Evolutionary conservation across 2,797 vertebrate genomes (phyloP).

Genomic region (Anguilla megastoma): DNA sequence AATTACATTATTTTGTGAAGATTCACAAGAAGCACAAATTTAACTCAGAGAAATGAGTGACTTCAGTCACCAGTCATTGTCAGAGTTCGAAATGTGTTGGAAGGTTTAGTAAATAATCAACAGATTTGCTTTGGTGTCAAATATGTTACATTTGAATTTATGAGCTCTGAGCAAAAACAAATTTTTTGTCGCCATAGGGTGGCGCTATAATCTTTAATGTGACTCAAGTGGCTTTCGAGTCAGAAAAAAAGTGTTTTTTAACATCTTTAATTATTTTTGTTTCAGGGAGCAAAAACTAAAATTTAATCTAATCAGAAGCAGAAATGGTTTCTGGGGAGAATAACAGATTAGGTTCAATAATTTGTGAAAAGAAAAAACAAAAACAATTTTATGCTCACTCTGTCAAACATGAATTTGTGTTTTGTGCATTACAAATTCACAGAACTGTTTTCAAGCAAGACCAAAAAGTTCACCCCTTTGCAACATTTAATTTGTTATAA

Average conservation of each 20-base stretch:
- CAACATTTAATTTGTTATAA: too few species aligned
- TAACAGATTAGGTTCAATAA: too few species aligned
- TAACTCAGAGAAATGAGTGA: neutral
- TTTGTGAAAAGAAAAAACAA: too few species aligned
- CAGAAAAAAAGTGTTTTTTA: conserved; percentile 9
- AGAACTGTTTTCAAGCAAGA: too few species aligned
- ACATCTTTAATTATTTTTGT: conserved; percentile 12
- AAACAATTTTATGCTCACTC: too few species aligned
- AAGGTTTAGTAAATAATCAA: neutral
- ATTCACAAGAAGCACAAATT: neutral
- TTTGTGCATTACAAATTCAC: too few species aligned
- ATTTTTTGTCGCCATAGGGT: conserved; percentile 23
- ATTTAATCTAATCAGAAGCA: conserved; percentile 3
- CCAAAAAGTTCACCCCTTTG: too few species aligned
- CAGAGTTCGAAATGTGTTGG: neutral
- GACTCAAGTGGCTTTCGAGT: neutral
- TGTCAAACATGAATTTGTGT: too few species aligned
- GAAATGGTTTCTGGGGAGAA: neutral
- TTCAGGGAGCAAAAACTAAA: conserved; percentile 18
- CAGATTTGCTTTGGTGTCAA: neutral
- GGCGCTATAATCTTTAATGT: conserved; percentile 4
- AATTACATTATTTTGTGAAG: neutral
- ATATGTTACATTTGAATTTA: neutral
- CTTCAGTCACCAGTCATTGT: neutral
- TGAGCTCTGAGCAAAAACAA: neutral